Conservation (phyloP, 2,113 vertebrate species). For the Ondatra zibethicus region DNA sequence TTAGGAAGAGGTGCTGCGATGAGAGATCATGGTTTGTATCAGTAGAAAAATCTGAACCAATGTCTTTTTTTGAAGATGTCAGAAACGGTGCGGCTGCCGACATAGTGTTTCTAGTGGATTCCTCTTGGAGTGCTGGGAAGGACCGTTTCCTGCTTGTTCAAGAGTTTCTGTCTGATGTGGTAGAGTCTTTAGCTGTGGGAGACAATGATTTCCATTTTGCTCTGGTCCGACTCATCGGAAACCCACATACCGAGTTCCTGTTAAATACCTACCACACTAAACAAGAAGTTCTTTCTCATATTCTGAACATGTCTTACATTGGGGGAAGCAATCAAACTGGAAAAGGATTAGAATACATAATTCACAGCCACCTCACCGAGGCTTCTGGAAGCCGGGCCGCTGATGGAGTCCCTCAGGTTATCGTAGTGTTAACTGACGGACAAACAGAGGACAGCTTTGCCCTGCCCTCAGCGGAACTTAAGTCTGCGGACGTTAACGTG, state of each 20-base stretch:
- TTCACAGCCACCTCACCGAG: slow-evolving; percentile 88
- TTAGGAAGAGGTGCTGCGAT: not conserved
- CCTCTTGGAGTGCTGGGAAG: slow-evolving; percentile 92
- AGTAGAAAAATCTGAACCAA: slow-evolving; percentile 86
- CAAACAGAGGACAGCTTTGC: slow-evolving; percentile 89
- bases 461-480: slow-evolving; percentile 88
- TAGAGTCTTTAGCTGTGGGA: slow-evolving; percentile 90
- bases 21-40: slow-evolving; percentile 30
- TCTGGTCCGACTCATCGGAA: slow-evolving; percentile 92
- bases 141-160: slow-evolving; percentile 93
- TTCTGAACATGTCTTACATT: slow-evolving; percentile 89
- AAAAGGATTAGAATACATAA: slow-evolving; percentile 92
- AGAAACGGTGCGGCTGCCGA: slow-evolving; percentile 91
- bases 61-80: slow-evolving; percentile 93
- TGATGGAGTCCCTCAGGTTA: slow-evolving; percentile 89
- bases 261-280: slow-evolving; percentile 89
- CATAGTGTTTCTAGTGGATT: slow-evolving; percentile 97
- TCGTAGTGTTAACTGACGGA: slow-evolving; percentile 91
- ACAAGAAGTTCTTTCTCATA: slow-evolving; percentile 89
- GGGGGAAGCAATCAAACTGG: slow-evolving; percentile 90
- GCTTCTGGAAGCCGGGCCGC: slow-evolving; percentile 91
- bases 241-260: slow-evolving; percentile 92
- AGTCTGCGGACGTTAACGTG: slow-evolving; percentile 88
- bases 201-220: slow-evolving; percentile 91
- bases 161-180: slow-evolving; percentile 92